phyloP scores from a whole-genome alignment of 1,140 invertebrate genomes.

The Papilio dardanus region DNA sequence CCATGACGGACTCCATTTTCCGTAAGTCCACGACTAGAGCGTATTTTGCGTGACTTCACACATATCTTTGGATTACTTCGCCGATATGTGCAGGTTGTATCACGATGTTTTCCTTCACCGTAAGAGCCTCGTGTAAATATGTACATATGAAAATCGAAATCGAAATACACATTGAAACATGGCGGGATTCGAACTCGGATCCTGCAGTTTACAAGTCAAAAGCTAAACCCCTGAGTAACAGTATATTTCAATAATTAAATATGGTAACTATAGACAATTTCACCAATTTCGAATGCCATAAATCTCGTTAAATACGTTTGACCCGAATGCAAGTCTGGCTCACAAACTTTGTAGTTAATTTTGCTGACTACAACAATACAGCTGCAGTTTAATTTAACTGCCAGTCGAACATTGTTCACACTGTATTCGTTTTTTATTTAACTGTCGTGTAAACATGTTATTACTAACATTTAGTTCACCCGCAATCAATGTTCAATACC shows the following conservation, averaged over 20 bases:
- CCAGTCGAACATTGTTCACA: not conserved
- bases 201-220: too few species aligned
- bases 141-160: too few species aligned
- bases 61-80: too few species aligned
- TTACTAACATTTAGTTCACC: not conserved
- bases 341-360: constrained; percentile 21
- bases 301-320: constrained; percentile 19
- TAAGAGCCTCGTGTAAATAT: too few species aligned
- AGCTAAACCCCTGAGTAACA: too few species aligned
- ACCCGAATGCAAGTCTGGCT: not conserved
- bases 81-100: too few species aligned
- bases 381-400: constrained; percentile 16
- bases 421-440: constrained; percentile 4
- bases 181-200: too few species aligned
- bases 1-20: too few species aligned
- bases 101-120: too few species aligned
- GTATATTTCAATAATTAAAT: not conserved
- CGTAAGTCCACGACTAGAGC: too few species aligned
- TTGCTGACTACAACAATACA: constrained; percentile 3
- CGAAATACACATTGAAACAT: too few species aligned
- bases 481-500: not conserved
- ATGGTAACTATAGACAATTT: not conserved
- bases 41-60: too few species aligned
- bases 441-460: not conserved
- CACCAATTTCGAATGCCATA: not conserved